Evolutionary conservation across 2,888 invertebrate species (phyloP).

Genomic region (Dasysyrphus albostriatus): DNA sequence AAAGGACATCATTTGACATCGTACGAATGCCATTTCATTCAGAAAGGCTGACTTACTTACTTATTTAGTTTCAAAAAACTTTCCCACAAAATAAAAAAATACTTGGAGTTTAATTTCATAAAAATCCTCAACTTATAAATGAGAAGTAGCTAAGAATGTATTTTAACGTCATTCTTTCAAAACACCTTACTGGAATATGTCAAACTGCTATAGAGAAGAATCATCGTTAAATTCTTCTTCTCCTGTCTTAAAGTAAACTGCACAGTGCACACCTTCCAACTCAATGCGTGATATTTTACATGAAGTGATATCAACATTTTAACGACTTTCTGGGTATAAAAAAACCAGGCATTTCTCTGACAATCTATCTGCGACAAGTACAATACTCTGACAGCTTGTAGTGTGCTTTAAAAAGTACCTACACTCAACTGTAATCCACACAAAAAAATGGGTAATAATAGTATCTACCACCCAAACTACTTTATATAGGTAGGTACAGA

Average conservation of each 20-base stretch:
- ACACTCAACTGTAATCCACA: background rate
- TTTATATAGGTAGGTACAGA: background rate
- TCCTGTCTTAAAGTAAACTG: background rate
- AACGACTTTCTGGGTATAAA: background rate
- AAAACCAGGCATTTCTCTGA: background rate
- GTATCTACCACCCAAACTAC: conserved; percentile 11
- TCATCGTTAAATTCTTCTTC: background rate
- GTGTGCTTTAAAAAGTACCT: background rate
- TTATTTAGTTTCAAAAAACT: no score
- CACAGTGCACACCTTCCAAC: background rate
- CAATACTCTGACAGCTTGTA: background rate
- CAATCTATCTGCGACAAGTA: background rate
- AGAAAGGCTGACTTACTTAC: no score
- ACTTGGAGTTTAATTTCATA: no score
- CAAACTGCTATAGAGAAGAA: background rate
- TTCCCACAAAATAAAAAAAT: no score
- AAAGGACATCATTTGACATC: no score
- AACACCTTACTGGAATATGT: background rate
- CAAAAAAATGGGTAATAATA: conserved; percentile 33
- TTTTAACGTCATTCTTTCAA: background rate
- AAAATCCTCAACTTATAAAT: no score
- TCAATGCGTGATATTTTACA: background rate
- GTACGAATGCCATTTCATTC: no score
- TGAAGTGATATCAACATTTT: conserved; percentile 20
- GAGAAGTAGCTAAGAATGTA: no score